Evolutionary conservation across 2,113 vertebrate species (phyloP).

Genomic region (Macrotis lagotis): DNA sequence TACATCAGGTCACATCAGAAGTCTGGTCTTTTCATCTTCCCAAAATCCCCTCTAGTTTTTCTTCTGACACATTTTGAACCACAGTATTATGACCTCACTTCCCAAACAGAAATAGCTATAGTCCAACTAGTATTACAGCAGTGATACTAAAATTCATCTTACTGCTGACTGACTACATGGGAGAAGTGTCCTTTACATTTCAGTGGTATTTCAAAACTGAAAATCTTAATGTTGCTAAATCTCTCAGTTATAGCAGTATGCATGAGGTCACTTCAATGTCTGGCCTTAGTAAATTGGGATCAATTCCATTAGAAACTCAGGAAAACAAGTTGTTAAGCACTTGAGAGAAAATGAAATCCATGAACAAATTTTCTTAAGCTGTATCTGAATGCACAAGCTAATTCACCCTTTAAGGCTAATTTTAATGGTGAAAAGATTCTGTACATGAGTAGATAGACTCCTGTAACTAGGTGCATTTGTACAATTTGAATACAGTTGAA

Average conservation of each 20-base stretch:
- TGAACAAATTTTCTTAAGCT: background rate
- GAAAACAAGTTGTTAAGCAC: slow-evolving; percentile 10
- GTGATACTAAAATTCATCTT: slow-evolving; percentile 67
- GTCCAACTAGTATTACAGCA: slow-evolving; percentile 73
- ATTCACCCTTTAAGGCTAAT: background rate
- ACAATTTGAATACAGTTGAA: background rate
- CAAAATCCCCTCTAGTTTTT: slow-evolving; percentile 79
- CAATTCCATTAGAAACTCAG: slow-evolving; percentile 21
- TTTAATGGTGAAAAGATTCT: slow-evolving; percentile 22
- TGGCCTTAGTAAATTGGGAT: slow-evolving; percentile 18
- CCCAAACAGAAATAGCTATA: slow-evolving; percentile 74
- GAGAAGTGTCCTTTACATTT: slow-evolving; percentile 32
- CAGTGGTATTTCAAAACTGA: slow-evolving; percentile 49
- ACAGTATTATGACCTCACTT: slow-evolving; percentile 78
- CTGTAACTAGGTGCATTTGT: background rate
- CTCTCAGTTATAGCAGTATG: slow-evolving; percentile 19
- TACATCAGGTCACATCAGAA: slow-evolving; percentile 85
- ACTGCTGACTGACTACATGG: slow-evolving; percentile 54
- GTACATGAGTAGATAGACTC: background rate
- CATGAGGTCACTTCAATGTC: slow-evolving; percentile 18
- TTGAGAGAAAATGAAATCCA: slow-evolving; percentile 20
- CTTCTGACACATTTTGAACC: slow-evolving; percentile 80
- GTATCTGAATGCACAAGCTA: slow-evolving; percentile 1
- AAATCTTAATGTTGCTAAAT: background rate
- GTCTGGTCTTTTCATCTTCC: slow-evolving; percentile 81